Evolutionary conservation across 92 coral and sea anemone species (phyloP), one percentile per base, ranked within the genome.

Genomic region (Zoanthus sansibaricus): DNA sequence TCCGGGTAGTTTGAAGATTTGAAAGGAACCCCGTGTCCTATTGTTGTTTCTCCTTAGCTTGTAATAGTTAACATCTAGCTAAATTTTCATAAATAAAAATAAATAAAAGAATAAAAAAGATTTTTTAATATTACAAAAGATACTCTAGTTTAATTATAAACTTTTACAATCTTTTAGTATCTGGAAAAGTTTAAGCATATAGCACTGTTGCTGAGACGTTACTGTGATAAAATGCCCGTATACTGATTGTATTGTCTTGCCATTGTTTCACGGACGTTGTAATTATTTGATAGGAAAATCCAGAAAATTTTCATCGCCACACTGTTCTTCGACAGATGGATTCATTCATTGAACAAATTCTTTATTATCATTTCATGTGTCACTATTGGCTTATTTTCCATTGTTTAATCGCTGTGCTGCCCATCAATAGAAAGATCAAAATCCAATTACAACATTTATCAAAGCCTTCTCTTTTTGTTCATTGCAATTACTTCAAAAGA

Each of bases 281-380:
- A 47, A 80, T 45, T 20, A 80, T 66, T 66, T 64, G n/a, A 79
- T 46, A n/a, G 59, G 84, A 79, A 59, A 5, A 59, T 14, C 15
- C 17, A 33, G 55, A 59, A 80, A 18, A 56, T 16, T 42, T 67
- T 66, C 3, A 66, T 3, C 75, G 46, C 25, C 75, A 62, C 61
- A 64, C 75, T 25, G 74, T 46, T 64, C 17, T 64, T 48, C 85
- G 74, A 80, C 85, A 80, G 85, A 80, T 80, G 85, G 75, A 33
- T 80, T 64, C 75, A 80, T 80, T 80, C 85, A 80, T 64, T 64
- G 15, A 30, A 1, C 7, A 47, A 80, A 80, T 64, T 80, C 56
- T 80, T 80, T 66, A 37, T 25, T n/a, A 11, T 67, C 18, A 49
- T 11, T 4, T 61, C 54, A 42, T 79, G 73, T 44, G 46, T 66